Evolutionary conservation across 1,140 invertebrate genomes (phyloP).

Genomic region (Drosophila ercepeae): DNA sequence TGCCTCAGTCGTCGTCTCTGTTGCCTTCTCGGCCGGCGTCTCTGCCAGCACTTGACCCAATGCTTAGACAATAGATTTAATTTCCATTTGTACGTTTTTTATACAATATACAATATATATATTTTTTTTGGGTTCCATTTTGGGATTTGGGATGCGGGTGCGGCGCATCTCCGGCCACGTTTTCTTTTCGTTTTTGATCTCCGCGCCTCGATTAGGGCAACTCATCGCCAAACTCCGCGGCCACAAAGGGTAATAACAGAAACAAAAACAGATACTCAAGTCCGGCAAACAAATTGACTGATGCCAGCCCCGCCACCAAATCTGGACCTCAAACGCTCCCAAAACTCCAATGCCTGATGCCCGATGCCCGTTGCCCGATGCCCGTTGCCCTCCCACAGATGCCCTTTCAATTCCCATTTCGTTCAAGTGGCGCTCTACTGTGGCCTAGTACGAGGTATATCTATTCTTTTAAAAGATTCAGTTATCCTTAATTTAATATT

Average conservation of each 20-base stretch:
- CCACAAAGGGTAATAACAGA: constrained; percentile 50
- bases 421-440: constrained; percentile 52
- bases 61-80: constrained; percentile 74
- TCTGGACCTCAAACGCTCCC: constrained; percentile 38
- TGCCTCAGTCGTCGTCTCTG: constrained; percentile 4
- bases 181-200: constrained; percentile 72
- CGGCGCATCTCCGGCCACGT: constrained; percentile 72
- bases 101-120: no score
- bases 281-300: constrained; percentile 72
- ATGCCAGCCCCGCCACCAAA: constrained; percentile 56
- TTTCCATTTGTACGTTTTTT: constrained; percentile 58
- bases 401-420: constrained; percentile 35
- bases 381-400: constrained; percentile 32
- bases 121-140: constrained; percentile 20
- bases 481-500: no score
- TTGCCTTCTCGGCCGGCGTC: constrained; percentile 17
- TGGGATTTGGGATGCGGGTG: constrained; percentile 58
- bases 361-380: constrained; percentile 55
- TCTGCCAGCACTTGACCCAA: constrained; percentile 78
- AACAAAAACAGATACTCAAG: constrained; percentile 55
- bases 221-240: constrained; percentile 40
- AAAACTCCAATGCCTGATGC: constrained; percentile 61
- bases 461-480: not conserved
- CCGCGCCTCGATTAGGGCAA: constrained; percentile 64
- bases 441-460: not conserved